Conservation (phyloP, 2,797 vertebrate genomes). For the Pseudopleuronectes americanus region DNA sequence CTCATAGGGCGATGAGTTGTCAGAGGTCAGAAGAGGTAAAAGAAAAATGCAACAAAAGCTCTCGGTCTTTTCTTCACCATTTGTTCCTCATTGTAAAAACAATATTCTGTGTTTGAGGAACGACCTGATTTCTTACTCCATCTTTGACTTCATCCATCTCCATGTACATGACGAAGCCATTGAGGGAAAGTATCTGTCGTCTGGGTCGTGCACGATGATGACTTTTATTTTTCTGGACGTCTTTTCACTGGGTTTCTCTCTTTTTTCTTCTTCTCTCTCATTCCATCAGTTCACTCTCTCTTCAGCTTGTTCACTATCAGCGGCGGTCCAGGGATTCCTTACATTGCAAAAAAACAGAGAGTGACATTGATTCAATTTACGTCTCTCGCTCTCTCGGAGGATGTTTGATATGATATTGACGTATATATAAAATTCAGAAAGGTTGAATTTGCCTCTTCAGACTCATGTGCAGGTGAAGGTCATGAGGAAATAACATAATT, state of each 20-base stretch:
- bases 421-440: slow-evolving; percentile 8
- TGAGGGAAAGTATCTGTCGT: slow-evolving; percentile 69
- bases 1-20: not conserved
- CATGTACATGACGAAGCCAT: slow-evolving; percentile 59
- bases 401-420: slow-evolving; percentile 17
- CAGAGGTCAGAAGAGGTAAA: slow-evolving; percentile 1
- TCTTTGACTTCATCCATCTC: slow-evolving; percentile 36
- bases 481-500: too few relatives aligned
- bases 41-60: slow-evolving; percentile 9
- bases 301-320: slow-evolving; percentile 5
- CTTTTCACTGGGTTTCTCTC: not conserved
- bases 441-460: slow-evolving; percentile 9
- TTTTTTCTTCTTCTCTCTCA: slow-evolving; percentile 4
- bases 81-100: slow-evolving; percentile 24
- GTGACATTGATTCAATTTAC: too few relatives aligned
- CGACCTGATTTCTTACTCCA: slow-evolving; percentile 4
- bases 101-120: slow-evolving; percentile 15
- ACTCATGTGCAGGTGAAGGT: not conserved
- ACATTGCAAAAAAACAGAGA: slow-evolving; percentile 17
- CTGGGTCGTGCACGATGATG: not conserved
- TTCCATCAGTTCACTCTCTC: slow-evolving; percentile 11
- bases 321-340: slow-evolving; percentile 21
- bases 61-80: slow-evolving; percentile 18
- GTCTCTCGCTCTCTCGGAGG: not conserved
- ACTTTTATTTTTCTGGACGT: not conserved